Percentiles rank a stretch among this genome's conserved stretches.
phyloP scores from a whole-genome alignment of 37 sponge, comb jelly and placozoan genomes.

The Chondrosia reniformis region DNA sequence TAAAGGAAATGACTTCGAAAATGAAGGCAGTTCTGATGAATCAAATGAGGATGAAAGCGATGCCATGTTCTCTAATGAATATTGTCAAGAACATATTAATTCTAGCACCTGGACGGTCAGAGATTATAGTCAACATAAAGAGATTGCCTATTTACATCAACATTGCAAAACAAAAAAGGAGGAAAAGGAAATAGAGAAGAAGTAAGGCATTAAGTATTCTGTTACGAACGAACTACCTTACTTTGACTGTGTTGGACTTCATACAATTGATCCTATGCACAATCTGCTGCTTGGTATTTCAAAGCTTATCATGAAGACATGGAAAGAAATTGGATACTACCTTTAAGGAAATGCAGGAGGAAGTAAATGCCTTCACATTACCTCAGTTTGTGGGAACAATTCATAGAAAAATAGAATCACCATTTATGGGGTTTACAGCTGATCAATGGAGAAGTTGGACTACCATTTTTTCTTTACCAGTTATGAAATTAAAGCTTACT shows the following conservation, averaged over 20 bases:
- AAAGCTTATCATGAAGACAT: neutral
- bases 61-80: too few relatives aligned
- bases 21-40: too few relatives aligned
- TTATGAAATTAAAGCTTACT: conserved; percentile 19
- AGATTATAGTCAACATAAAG: neutral
- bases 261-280: conserved; percentile 20
- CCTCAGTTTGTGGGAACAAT: conserved; percentile 38
- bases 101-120: neutral
- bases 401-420: conserved; percentile 39
- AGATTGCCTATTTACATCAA: neutral
- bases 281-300: neutral
- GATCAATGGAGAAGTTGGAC: conserved; percentile 62
- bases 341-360: conserved; percentile 25
- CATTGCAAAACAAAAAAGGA: neutral
- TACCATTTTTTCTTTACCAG: conserved; percentile 13
- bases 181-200: neutral
- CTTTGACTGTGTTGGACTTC: neutral
- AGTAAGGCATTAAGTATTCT: conserved; percentile 1
- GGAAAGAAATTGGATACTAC: neutral
- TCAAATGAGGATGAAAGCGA: too few relatives aligned
- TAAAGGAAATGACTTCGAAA: neutral
- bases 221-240: conserved; percentile 8
- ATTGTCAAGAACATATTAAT: too few relatives aligned
- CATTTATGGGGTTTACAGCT: conserved; percentile 41
- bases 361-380: conserved; percentile 6